Percentiles rank a stretch among this genome's conserved stretches.
Evolutionary conservation across 1,140 invertebrate genomes (phyloP).

Genomic region (Pinna nobilis): DNA sequence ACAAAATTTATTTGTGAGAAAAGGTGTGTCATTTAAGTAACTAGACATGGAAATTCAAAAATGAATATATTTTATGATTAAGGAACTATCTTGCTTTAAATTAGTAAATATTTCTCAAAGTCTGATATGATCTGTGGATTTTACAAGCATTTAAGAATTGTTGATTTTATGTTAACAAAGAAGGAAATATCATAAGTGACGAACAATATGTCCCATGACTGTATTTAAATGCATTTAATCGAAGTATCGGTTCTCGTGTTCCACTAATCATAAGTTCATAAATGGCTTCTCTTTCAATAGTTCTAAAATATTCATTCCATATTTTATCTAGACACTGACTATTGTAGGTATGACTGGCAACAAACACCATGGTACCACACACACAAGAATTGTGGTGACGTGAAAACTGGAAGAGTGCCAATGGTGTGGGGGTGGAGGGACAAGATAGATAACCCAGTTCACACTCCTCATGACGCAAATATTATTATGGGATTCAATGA

Average conservation of each 20-base stretch:
- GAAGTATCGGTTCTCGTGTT: too few relatives aligned
- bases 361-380: slow-evolving; percentile 3
- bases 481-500: slow-evolving; percentile 52
- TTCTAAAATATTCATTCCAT: neutral
- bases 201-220: neutral
- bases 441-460: neutral
- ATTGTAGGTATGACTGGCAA: slow-evolving; percentile 25
- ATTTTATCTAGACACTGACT: too few relatives aligned
- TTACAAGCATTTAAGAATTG: too few relatives aligned
- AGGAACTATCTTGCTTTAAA: too few relatives aligned
- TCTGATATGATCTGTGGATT: too few relatives aligned
- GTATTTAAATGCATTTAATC: neutral
- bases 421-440: slow-evolving; percentile 47
- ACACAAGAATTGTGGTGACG: neutral
- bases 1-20: too few relatives aligned
- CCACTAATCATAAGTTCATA: too few relatives aligned
- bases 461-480: slow-evolving; percentile 25
- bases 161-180: too few relatives aligned
- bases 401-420: slow-evolving; percentile 21
- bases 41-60: too few relatives aligned
- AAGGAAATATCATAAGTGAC: too few relatives aligned
- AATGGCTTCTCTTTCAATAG: neutral
- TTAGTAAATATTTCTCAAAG: neutral
- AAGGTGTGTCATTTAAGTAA: too few relatives aligned
- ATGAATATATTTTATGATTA: too few relatives aligned